phyloP scores from a whole-genome alignment of 2,113 vertebrate genomes.

The Cepphus grylle region DNA sequence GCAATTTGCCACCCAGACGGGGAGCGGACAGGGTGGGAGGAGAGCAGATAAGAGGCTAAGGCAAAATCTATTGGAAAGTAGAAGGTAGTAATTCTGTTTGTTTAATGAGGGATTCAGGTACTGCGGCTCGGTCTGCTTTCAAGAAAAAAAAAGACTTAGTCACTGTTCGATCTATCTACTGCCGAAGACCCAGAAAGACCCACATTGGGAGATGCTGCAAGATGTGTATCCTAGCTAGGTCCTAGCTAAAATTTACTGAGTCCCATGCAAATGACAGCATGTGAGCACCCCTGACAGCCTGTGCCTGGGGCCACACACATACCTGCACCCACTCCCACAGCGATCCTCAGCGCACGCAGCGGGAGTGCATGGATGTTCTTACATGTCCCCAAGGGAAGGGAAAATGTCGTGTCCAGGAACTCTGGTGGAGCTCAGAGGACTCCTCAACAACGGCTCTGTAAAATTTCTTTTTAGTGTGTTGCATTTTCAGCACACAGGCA shows the following conservation, averaged over 20 bases:
- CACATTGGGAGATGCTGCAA: not conserved
- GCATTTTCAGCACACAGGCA: not conserved
- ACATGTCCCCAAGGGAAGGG: not conserved
- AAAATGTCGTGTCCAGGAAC: not conserved
- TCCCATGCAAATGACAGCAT: accelerated
- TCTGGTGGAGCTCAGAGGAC: not conserved
- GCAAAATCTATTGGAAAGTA: slow-evolving; percentile 4
- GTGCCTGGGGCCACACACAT: not conserved
- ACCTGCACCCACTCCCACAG: accelerated
- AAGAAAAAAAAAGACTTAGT: not conserved
- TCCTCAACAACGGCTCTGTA: accelerated
- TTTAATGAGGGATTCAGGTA: not conserved
- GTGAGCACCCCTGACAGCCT: not conserved
- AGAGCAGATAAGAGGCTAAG: not conserved
- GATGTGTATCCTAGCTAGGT: not conserved
- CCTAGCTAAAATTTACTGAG: not conserved
- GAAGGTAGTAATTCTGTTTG: slow-evolving; percentile 7
- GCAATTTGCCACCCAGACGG: not conserved
- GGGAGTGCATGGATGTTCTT: not conserved
- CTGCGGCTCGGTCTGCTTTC: not conserved
- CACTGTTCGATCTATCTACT: not conserved
- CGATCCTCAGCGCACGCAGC: accelerated
- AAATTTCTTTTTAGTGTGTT: not conserved
- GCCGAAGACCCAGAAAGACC: not conserved
- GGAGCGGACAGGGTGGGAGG: not conserved